Conservation (phyloP, 2,113 vertebrate species). For the Mus musculus region GRCm39 chr4:151584501-151585000, state of each 20-base stretch:
- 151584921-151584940: not conserved
- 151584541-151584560: not conserved
- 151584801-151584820: not conserved
- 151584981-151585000: not conserved
- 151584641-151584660: not conserved
- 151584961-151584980: not conserved
- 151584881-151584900: not conserved
- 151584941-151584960: not conserved
- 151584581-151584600: not conserved
- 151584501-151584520: not conserved
- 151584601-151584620: not conserved
- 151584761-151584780: not conserved
- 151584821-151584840: not conserved
- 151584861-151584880: not conserved
- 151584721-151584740: not conserved
- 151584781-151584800: not conserved
- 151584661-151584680: not conserved
- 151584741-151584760: not conserved
- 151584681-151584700: not conserved
- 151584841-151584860: not conserved
- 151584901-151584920: not conserved
- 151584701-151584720: not conserved
- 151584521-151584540: not conserved
- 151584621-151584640: not conserved
- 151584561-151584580: not conserved